A percentile compares a stretch with the other conserved stretches of the same genome.
These are phyloP conservation scores for Lasioglossum oenotherae DNA, from an alignment of 2,888 invertebrate genomes.

Conservation along the genomic window DNA sequence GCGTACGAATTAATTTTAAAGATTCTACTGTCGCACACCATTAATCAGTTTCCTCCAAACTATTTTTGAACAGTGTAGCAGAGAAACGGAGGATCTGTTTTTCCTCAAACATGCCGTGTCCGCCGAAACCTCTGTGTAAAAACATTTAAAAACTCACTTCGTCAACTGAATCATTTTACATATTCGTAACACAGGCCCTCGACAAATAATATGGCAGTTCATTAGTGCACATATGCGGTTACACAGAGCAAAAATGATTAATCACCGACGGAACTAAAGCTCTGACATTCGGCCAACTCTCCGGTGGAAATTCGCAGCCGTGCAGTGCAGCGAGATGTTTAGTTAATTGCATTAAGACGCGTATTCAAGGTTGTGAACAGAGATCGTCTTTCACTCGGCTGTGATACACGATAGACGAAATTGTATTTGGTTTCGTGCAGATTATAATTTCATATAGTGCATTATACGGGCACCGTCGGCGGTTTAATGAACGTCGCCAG, in stretches of 20 bases:
- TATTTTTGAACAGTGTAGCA: no score
- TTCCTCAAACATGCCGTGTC: no score
- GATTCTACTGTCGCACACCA: no score
- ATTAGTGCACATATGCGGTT: background rate
- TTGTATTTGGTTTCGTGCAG: background rate
- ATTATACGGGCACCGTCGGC: background rate
- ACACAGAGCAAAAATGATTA: background rate
- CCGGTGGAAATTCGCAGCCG: background rate
- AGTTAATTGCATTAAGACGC: slow-evolving; percentile 7
- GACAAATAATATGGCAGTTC: background rate
- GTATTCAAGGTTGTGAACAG: background rate
- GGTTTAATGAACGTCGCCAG: background rate
- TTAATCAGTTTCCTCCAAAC: no score
- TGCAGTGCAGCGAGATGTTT: background rate
- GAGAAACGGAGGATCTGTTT: no score
- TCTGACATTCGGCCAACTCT: background rate
- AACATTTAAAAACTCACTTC: no score
- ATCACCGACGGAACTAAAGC: background rate
- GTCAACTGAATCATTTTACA: background rate
- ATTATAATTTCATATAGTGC: background rate
- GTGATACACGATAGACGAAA: background rate
- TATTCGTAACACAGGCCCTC: background rate
- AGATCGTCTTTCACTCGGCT: background rate
- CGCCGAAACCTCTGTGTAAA: no score
- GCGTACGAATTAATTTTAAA: no score